Conservation (phyloP, 2,797 vertebrate species). For the Anguilla pacifica region DNA sequence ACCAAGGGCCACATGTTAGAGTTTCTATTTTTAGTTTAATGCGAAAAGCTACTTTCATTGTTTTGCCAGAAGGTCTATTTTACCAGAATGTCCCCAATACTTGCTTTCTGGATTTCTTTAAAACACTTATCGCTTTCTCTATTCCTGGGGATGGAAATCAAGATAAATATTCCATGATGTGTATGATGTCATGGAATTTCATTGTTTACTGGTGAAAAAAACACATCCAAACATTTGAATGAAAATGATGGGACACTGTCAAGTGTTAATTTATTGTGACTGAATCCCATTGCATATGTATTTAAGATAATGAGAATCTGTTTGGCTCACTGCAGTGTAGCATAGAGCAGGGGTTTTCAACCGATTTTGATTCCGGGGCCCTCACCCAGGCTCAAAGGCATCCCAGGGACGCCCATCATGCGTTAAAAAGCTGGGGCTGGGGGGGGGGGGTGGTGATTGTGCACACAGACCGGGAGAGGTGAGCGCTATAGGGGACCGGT, state of each 20-base stretch:
- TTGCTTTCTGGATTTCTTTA: not conserved
- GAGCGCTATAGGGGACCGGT: not conserved
- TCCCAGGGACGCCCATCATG: not conserved
- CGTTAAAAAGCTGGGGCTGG: not conserved
- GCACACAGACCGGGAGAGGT: not conserved
- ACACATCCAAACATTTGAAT: not conserved
- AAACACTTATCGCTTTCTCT: not conserved
- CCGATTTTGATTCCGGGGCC: too few relatives aligned
- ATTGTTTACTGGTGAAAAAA: not conserved
- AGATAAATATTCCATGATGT: not conserved
- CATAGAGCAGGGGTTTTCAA: not conserved
- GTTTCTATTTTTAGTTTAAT: constrained; percentile 17
- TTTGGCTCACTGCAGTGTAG: constrained; percentile 7
- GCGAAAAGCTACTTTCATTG: constrained; percentile 7
- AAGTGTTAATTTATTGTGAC: constrained; percentile 1
- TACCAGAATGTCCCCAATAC: not conserved
- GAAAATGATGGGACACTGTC: constrained; percentile 1
- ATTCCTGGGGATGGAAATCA: not conserved
- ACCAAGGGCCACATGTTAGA: not conserved
- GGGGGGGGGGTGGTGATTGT: not conserved
- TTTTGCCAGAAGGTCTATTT: not conserved
- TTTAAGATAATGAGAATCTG: not conserved
- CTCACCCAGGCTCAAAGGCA: too few relatives aligned
- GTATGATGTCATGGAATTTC: not conserved
- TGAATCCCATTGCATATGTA: not conserved